Conservation (phyloP, 2,888 invertebrate genomes). For the Alloscopus bannaensis region DNA sequence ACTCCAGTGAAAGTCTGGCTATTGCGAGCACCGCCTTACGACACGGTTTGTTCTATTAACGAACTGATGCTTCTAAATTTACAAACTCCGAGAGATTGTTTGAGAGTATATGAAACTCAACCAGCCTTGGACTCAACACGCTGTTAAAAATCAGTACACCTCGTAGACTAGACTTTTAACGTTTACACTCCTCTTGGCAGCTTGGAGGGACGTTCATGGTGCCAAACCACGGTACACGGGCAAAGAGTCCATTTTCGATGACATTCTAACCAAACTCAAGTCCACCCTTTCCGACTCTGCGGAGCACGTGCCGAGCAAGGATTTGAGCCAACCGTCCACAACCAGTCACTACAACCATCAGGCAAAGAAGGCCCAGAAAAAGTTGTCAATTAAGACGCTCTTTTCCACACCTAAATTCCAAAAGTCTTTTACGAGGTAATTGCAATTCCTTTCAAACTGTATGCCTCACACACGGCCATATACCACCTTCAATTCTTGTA, state of each 20-base stretch:
- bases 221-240: conserved; percentile 83
- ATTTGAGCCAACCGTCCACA: conserved; percentile 27
- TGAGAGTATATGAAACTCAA: no score
- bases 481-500: no score
- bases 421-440: conserved; percentile 88
- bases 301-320: conserved; percentile 78
- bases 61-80: no score
- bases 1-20: no score
- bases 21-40: no score
- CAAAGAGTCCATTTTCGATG: conserved; percentile 84
- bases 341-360: conserved; percentile 76
- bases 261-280: conserved; percentile 84
- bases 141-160: no score
- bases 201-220: conserved; percentile 90
- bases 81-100: no score
- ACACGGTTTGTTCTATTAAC: no score
- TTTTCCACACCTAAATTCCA: conserved; percentile 98
- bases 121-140: no score
- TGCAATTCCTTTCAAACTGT: no score
- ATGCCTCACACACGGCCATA: no score
- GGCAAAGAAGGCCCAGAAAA: conserved; percentile 85
- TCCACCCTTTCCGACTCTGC: conserved; percentile 75
- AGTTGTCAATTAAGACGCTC: conserved; percentile 90
- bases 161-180: no score
- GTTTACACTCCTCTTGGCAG: conserved; percentile 76